Evolutionary conservation across 2,888 invertebrate genomes (phyloP).

Genomic region (Scaptodrosophila latifasciaeformis): DNA sequence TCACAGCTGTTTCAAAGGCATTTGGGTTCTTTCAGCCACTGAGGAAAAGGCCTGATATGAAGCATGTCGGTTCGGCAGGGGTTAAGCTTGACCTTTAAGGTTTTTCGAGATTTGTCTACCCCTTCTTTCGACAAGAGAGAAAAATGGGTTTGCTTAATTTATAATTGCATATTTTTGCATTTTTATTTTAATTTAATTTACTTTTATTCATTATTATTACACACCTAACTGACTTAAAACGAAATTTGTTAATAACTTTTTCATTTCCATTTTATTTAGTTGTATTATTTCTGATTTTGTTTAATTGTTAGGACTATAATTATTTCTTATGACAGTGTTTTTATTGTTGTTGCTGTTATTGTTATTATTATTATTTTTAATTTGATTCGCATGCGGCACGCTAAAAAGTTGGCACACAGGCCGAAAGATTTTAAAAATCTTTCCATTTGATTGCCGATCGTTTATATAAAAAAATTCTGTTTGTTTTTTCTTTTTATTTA

Average conservation of each 20-base stretch:
- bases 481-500: too few species aligned
- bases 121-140: too few species aligned
- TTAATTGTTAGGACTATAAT: conserved; percentile 43
- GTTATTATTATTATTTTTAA: too few species aligned
- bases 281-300: conserved; percentile 33
- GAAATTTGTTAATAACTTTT: conserved; percentile 25
- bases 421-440: conserved; percentile 55
- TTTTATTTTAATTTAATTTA: conserved; percentile 51
- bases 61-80: too few species aligned
- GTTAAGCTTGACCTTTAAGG: too few species aligned
- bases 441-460: conserved; percentile 63
- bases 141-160: conserved; percentile 25
- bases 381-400: conserved; percentile 9
- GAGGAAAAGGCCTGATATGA: too few species aligned
- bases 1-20: too few species aligned
- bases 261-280: conserved; percentile 8
- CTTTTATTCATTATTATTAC: conserved; percentile 48
- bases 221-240: conserved; percentile 42
- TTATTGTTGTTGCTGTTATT: conserved; percentile 13
- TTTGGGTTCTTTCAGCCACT: too few species aligned
- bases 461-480: conserved; percentile 7
- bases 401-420: conserved; percentile 17
- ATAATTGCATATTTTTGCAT: conserved; percentile 56
- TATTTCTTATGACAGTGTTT: conserved; percentile 53
- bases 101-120: too few species aligned